Base-by-base conservation (phyloP, 1,140 invertebrate species). In the Chelonus insularis region DNA sequence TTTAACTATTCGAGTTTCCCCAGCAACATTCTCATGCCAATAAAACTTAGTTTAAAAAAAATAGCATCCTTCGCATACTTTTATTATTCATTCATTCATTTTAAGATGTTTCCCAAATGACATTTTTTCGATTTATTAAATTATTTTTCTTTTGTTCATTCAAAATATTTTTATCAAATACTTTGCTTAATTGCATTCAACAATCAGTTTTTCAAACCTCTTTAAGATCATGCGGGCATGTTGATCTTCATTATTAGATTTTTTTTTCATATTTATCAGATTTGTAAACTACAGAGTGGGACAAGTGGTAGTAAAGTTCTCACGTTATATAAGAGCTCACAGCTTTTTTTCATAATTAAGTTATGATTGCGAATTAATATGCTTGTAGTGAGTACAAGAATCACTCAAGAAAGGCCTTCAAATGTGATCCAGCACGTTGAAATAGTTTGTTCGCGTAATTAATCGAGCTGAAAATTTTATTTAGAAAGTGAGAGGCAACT, bases 341-440 rank as follows among this genome's bases (percentile, higher is more conserved):
- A 29, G 11, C 11, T 11, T 29, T 32, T 4, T 1, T 51, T 1
- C 6, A n/a, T 14, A 21, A 50, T 29, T 29, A 29, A 7, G 7
- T 29, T 29, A 29, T 29, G 25, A 29, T 29, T 29, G 25, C 7
- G 7, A 29, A 29, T 29, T 7, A 29, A 29, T 29, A 29, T 3
- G 25, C 25, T 29, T 29, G 25, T 29, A 29, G 7, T 29, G 25
- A 29, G 25, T 7, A 7, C 3, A 29, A 7, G 14, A 52, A n/a
- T 34, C 29, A 32, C 29, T 16, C n/a, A 16, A 52, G 32, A 34
- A 52, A 52, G 29, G 50, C 29, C 29, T 52, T 52, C 9, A 36
- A 29, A 29, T 52, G 29, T 52, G 32, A 36, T 52, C 29, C 25
- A 34, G 50, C 50, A 52, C 50, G 23, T 52, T 16, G n/a, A 36